Evolutionary conservation across 2,113 vertebrate genomes (phyloP), one percentile per base, ranked within the genome.

Genomic region (Onychostoma macrolepis): DNA sequence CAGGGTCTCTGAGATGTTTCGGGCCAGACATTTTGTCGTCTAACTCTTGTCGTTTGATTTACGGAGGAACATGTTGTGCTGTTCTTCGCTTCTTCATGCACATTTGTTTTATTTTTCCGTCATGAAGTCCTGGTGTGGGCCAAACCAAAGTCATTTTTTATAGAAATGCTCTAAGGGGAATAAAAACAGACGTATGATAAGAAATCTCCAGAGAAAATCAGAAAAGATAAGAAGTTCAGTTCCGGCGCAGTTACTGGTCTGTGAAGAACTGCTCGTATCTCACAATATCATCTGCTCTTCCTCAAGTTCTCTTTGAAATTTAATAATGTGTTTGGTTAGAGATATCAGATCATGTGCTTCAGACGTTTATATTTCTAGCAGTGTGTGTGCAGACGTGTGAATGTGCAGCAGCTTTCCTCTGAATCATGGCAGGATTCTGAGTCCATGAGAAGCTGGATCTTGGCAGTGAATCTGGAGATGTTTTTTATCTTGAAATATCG

Each of bases 31-130:
- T 87, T 53, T 61, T 79, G 67, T 86, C 61, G 83, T 86, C 83
- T n/a, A 36, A 53, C 56, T 86, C 63, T 76, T 76, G 61, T 79
- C 43, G 83, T 85, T 76, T 61, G 75, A 91, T 91, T 88, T 89
- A 81, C 38, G 36, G 10, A 69, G 50, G 24, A 83, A 74, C 81
- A 21, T 30, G 43, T 90, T 74, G 67, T 69, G 43, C 86, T 85
- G 21, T 72, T 87, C 71, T 74, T 36, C 45, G 56, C 36, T 26
- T 84, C 45, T 82, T 24, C 56, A 5, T 21, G 53, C 30, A 41
- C 67, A 45, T 79, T 75, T 21, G 2, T 11, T 56, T 79, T 12
- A 9, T 48, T 24, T 15, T 71, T 61, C 24, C 58, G 33, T 36
- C n/a, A 15, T 12, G 12, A 74, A 72, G 28, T n/a, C 77, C n/a